A percentile compares a stretch with the other conserved stretches of the same genome.
phyloP scores from a whole-genome alignment of 2,113 vertebrate species.

The Catharus minimus region DNA sequence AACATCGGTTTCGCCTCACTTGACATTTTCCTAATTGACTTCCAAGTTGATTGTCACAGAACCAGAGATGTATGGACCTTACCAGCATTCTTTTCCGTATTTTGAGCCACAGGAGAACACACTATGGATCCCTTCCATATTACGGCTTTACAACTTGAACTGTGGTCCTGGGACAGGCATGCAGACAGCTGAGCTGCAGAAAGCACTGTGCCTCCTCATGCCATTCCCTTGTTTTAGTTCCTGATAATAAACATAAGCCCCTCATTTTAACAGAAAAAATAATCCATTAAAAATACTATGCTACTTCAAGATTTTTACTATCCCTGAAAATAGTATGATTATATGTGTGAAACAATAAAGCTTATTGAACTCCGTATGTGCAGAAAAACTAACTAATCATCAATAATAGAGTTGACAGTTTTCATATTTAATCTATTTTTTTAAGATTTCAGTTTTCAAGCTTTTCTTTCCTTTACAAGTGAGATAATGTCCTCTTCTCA shows the following conservation, averaged over 20 bases:
- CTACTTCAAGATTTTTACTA: neutral
- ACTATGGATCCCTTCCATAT: neutral
- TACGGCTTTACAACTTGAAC: neutral
- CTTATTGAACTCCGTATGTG: neutral
- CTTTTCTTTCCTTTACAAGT: neutral
- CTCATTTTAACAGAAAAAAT: neutral
- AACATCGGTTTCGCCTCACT: neutral
- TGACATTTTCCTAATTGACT: neutral
- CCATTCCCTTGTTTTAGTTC: neutral
- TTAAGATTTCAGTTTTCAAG: neutral
- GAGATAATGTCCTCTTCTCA: neutral
- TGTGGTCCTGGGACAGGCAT: neutral
- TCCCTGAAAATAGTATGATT: neutral
- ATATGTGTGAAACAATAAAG: neutral
- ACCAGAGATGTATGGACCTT: neutral
- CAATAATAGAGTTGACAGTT: neutral
- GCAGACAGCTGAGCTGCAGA: neutral
- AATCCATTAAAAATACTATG: neutral
- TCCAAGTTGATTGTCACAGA: neutral
- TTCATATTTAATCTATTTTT: neutral
- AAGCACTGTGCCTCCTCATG: neutral
- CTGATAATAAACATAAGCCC: neutral
- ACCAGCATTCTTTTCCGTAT: neutral
- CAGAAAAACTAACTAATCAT: neutral
- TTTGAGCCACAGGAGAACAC: accelerated